phyloP scores from a whole-genome alignment of 1,140 invertebrate species.

The Uloborus diversus region DNA sequence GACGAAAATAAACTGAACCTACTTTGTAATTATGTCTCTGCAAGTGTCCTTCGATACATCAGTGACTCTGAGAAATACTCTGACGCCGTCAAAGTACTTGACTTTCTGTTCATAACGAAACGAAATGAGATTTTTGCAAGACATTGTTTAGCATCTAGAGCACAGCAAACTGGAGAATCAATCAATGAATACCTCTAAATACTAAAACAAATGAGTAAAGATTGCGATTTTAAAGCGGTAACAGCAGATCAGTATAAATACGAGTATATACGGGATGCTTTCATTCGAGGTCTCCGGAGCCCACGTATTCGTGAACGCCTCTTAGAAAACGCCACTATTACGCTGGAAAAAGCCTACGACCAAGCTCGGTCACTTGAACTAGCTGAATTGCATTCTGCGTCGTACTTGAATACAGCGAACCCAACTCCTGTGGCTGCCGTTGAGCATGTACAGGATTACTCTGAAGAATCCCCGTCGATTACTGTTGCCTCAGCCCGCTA shows the following conservation, averaged over 20 bases:
- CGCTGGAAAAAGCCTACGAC: slow-evolving; percentile 22
- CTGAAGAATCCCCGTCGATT: neutral
- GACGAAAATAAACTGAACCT: slow-evolving; percentile 41
- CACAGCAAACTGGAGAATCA: slow-evolving; percentile 34
- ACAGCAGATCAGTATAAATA: slow-evolving; percentile 40
- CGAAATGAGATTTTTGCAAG: slow-evolving; percentile 49
- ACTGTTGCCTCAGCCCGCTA: neutral
- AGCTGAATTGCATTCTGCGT: slow-evolving; percentile 5
- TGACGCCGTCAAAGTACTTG: neutral
- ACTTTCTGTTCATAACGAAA: slow-evolving; percentile 28
- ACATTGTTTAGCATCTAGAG: slow-evolving; percentile 26
- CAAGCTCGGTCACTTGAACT: slow-evolving; percentile 45
- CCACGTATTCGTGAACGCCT: slow-evolving; percentile 21
- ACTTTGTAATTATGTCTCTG: slow-evolving; percentile 44
- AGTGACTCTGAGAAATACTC: slow-evolving; percentile 2
- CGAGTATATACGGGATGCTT: slow-evolving; percentile 41
- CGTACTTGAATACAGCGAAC: neutral
- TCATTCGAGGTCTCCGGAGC: slow-evolving; percentile 41
- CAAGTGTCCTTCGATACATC: slow-evolving; percentile 17
- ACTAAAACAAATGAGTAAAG: slow-evolving; percentile 43
- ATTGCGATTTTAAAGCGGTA: slow-evolving; percentile 44
- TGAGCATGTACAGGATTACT: neutral
- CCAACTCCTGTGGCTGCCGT: neutral
- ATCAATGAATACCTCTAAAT: slow-evolving; percentile 43
- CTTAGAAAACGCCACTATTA: slow-evolving; percentile 36